phyloP scores from a whole-genome alignment of 1,140 invertebrate genomes.

The Amyelois transitella region DNA sequence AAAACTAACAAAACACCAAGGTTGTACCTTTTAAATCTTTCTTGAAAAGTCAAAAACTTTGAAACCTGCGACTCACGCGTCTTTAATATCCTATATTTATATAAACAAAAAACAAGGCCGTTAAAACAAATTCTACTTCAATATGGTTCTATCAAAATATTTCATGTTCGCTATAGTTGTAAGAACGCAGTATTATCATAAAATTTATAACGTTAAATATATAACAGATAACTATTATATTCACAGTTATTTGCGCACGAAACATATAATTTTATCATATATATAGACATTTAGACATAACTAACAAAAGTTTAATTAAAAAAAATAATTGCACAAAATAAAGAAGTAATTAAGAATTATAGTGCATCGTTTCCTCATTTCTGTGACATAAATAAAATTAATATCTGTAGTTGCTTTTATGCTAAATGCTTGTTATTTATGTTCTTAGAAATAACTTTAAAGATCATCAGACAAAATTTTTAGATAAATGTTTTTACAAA shows the following conservation, averaged over 20 bases:
- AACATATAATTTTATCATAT: slow-evolving; percentile 15
- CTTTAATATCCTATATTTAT: too few relatives aligned
- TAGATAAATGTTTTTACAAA: background rate
- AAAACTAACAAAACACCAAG: too few relatives aligned
- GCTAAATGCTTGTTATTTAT: background rate
- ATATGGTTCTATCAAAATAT: slow-evolving; percentile 5
- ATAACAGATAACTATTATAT: slow-evolving; percentile 3
- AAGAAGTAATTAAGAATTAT: too few relatives aligned
- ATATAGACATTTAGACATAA: background rate
- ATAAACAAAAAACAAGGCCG: slow-evolving; percentile 7
- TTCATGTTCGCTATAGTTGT: background rate
- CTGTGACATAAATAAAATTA: background rate
- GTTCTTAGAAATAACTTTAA: background rate
- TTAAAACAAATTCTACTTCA: background rate
- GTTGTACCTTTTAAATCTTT: too few relatives aligned
- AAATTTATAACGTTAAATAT: background rate
- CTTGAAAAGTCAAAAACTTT: too few relatives aligned
- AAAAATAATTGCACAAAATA: background rate
- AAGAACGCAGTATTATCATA: background rate
- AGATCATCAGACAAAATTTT: background rate
- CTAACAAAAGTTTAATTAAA: background rate
- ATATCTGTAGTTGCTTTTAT: background rate
- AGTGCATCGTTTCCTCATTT: too few relatives aligned
- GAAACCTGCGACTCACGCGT: too few relatives aligned
- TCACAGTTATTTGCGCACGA: slow-evolving; percentile 21